Evolutionary conservation across 1,140 invertebrate genomes (phyloP), one percentile per base, ranked within the genome.

Genomic region (Steinernema khuongi): DNA sequence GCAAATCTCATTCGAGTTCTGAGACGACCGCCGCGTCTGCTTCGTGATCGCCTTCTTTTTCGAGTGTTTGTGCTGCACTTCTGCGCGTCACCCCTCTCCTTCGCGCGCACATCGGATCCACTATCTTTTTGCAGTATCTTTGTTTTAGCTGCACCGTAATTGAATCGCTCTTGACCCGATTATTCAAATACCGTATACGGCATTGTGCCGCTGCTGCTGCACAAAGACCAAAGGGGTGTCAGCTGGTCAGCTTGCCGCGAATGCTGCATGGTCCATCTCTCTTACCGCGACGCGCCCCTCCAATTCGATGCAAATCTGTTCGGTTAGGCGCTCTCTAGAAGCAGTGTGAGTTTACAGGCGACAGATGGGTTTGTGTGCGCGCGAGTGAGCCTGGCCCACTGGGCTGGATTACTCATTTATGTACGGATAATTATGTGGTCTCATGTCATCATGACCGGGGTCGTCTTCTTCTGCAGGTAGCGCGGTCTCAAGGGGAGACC

Each of bases 31-130:
- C 50, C 2, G 69, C 31, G 7, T 1, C 68, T 28, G 30, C 22
- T 31, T 31, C 26, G 50, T 32, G 32, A 70, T 70, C 43, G 69
- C 36, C 30, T 70, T 70, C 69, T 36, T 68, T 44, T 32, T 44
- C 69, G 31, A 44, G 33, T 70, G 33, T 70, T 70, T 70, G 69
- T 30, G 22, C 69, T 19, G 14, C 4, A n/a, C 26, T 60, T 60
- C 50, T 60, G 14, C 22, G 36, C 36, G n/a, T 60, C 50, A 4
- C 50, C 50, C 14, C 19, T 60, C 7, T 60, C 26, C 50, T 11
- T 4, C 50, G 50, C 50, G 50, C 50, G 50, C 50, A 26, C 50
- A 60, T 60, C 50, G 50, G 14, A 60, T 60, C 50, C 50, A 60
- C 26, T 60, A 60, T 60, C 50, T 60, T 14, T 7, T 22, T 22